Conservation (phyloP, 2,113 vertebrate genomes). For the Emberiza fucata region DNA sequence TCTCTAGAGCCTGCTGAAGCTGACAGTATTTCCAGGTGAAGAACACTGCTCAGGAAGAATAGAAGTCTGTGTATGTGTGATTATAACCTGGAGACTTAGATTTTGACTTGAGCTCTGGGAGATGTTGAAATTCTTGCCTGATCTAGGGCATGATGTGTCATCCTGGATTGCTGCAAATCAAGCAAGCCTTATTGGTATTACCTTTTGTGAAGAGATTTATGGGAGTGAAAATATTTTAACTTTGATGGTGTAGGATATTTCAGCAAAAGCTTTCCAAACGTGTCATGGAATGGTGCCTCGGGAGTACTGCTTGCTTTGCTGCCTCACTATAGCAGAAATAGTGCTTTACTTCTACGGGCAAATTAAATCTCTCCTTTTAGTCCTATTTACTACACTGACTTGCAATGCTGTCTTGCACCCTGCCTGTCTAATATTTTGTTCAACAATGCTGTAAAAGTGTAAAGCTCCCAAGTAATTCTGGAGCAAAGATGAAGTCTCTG, state of each 20-base stretch:
- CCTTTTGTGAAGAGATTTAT: conserved; percentile 1
- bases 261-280: not conserved
- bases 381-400: not conserved
- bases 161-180: conserved; percentile 15
- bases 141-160: conserved; percentile 9
- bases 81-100: conserved; percentile 12
- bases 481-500: not conserved
- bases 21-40: not conserved
- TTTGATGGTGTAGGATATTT: conserved; percentile 4
- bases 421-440: not conserved
- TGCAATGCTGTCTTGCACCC: not conserved
- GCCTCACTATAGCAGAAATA: not conserved
- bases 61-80: not conserved
- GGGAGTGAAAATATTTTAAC: conserved; percentile 7
- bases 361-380: not conserved
- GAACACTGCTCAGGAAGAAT: not conserved
- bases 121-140: not conserved
- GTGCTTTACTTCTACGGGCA: not conserved
- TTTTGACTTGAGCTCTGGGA: conserved; percentile 27
- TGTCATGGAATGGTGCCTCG: not conserved
- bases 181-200: not conserved
- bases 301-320: not conserved
- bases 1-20: not conserved
- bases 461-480: not conserved
- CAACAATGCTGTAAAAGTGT: not conserved